These are phyloP conservation scores for Aricia agestis DNA, from an alignment of 1,140 invertebrate species.

Conservation along the genomic window DNA sequence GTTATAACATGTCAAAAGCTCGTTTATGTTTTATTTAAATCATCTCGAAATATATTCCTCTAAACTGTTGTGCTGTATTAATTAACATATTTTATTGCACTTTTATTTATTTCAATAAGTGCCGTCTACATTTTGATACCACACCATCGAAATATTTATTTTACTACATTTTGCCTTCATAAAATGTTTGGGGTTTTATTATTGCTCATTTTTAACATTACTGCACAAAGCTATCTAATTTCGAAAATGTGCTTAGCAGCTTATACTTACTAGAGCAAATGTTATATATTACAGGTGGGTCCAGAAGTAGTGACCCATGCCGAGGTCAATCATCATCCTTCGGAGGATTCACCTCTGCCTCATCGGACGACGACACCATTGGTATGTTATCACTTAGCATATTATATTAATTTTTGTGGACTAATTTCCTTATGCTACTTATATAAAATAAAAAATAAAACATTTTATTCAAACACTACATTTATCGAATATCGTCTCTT, in stretches of 20 bases:
- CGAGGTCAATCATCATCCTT: conserved; percentile 77
- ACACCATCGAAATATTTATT: background rate
- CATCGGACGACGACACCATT: conserved; percentile 76
- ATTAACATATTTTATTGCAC: conserved; percentile 16
- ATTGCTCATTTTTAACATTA: background rate
- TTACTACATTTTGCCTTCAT: background rate
- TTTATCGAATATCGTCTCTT: no score
- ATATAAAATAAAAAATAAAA: no score
- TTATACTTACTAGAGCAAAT: background rate
- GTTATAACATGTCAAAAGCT: no score
- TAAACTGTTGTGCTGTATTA: background rate
- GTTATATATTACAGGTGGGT: conserved; percentile 41
- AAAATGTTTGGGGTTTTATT: background rate
- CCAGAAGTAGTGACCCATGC: conserved; percentile 74
- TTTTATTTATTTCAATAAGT: background rate
- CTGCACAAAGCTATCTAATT: background rate
- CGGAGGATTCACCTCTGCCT: conserved; percentile 76
- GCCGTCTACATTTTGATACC: background rate
- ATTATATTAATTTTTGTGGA: no score
- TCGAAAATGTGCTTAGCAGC: background rate
- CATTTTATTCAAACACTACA: no score
- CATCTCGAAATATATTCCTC: background rate
- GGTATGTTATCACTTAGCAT: conserved; percentile 44
- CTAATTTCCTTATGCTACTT: no score
- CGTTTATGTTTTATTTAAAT: background rate